phyloP scores from a whole-genome alignment of 1,140 invertebrate species.

The Heliconius hewitsoni region DNA sequence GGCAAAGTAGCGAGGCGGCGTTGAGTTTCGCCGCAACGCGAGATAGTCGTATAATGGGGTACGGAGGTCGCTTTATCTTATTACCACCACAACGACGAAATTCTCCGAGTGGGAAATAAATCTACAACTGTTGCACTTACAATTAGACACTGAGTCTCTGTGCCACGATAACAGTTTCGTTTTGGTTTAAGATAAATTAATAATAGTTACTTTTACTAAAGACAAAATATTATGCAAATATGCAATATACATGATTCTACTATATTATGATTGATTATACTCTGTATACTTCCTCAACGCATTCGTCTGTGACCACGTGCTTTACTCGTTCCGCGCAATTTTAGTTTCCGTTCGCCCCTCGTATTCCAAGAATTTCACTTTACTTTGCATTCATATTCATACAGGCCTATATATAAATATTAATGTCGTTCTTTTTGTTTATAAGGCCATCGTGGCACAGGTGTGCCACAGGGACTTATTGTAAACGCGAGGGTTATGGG shows the following conservation, averaged over 20 bases:
- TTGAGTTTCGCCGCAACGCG: no score
- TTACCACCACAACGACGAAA: no score
- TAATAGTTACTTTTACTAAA: background rate
- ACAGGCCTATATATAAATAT: constrained; percentile 12
- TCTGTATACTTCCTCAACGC: constrained; percentile 36
- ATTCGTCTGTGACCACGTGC: constrained; percentile 29
- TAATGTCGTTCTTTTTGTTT: background rate
- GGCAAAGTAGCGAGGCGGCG: no score
- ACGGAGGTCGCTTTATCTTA: no score
- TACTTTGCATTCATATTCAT: constrained; percentile 19
- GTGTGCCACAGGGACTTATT: no score
- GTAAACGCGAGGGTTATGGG: no score
- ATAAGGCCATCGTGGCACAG: no score
- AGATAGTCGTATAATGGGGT: no score
- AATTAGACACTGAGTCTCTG: background rate
- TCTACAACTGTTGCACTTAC: background rate
- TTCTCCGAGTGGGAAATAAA: no score
- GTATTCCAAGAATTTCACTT: constrained; percentile 24
- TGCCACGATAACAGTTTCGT: background rate
- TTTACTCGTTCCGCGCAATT: constrained; percentile 37
- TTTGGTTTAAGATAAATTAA: background rate
- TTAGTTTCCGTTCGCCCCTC: constrained; percentile 38
- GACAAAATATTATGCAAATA: background rate
- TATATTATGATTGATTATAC: constrained; percentile 14
- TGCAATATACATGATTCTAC: background rate